Percentiles rank a stretch among this genome's conserved stretches.
These are phyloP conservation scores for Catostomus latipinnis DNA, from an alignment of 2,797 vertebrate genomes.

Conservation along the genomic window DNA sequence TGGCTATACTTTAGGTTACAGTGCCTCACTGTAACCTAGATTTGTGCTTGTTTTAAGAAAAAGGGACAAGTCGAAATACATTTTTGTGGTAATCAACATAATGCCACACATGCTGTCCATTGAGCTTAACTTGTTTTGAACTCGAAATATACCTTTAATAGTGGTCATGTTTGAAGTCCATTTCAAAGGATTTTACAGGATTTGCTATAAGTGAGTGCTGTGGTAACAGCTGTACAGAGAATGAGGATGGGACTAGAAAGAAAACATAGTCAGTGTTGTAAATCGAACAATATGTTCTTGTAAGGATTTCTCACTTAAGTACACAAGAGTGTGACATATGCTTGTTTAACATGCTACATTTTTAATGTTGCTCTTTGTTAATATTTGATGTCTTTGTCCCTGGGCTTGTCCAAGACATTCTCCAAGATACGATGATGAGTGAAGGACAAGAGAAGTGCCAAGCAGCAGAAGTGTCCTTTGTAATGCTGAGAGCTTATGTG, in stretches of 20 bases:
- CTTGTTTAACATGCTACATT: constrained; percentile 48
- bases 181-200: constrained; percentile 12
- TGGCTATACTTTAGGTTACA: no score
- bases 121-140: no score
- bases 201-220: not conserved
- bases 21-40: no score
- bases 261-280: constrained; percentile 1
- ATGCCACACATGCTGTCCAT: no score
- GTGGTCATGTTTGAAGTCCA: not conserved
- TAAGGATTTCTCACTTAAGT: constrained; percentile 7
- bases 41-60: no score
- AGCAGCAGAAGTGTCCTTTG: not conserved
- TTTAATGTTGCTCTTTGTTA: constrained; percentile 53
- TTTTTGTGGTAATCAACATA: no score
- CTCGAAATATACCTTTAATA: no score
- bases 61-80: no score
- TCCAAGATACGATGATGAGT: not conserved
- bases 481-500: not conserved
- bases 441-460: not conserved
- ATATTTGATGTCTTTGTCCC: constrained; percentile 53
- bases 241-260: not conserved
- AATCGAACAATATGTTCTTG: constrained; percentile 10
- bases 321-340: constrained; percentile 5
- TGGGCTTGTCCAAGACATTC: constrained; percentile 36
- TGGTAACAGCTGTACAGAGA: not conserved